Evolutionary conservation across 2,113 vertebrate genomes (phyloP).

Genomic region (Dissostichus mawsoni): DNA sequence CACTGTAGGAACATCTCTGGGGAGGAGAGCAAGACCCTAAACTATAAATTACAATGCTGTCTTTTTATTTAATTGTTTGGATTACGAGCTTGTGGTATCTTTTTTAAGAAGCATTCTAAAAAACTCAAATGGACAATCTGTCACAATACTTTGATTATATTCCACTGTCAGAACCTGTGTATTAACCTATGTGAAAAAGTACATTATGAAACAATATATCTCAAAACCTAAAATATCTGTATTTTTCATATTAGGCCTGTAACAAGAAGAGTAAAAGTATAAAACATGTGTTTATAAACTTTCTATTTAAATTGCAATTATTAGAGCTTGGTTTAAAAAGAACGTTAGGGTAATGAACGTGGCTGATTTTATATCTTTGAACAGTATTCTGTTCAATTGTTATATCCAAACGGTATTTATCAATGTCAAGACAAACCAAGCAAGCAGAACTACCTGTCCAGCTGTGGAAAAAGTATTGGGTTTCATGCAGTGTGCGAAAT

Average conservation of each 20-base stretch:
- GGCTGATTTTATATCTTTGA: background rate
- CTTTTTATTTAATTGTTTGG: background rate
- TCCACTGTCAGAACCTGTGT: slow-evolving; percentile 1
- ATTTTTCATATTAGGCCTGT: background rate
- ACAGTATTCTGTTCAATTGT: background rate
- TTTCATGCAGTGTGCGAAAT: background rate
- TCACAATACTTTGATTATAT: background rate
- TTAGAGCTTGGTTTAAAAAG: background rate
- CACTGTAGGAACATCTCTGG: slow-evolving; percentile 55
- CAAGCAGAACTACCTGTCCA: background rate
- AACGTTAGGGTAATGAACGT: background rate
- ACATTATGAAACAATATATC: background rate
- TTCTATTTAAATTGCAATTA: background rate
- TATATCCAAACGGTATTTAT: background rate
- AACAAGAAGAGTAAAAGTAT: background rate
- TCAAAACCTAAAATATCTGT: background rate
- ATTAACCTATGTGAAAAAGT: background rate
- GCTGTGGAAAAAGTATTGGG: background rate
- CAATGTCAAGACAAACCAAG: background rate
- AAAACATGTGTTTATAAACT: background rate
- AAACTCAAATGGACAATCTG: background rate
- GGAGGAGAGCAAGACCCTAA: background rate
- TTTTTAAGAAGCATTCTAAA: background rate
- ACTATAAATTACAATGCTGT: background rate
- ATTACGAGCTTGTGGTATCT: background rate